Base-by-base conservation (phyloP, 2,888 invertebrate species). In the Mythimna loreyi region DNA sequence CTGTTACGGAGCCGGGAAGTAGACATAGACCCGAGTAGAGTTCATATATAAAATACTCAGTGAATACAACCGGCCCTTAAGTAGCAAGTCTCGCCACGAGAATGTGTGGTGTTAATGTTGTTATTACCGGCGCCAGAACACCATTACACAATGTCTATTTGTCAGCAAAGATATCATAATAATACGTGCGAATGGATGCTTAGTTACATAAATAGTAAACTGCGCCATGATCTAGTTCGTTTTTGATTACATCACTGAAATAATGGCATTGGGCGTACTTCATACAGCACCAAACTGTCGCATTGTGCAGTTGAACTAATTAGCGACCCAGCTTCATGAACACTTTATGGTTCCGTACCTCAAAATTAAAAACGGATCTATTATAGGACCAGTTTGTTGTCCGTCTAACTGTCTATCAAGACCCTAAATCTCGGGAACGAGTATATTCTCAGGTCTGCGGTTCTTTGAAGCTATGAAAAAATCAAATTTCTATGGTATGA, bases 111-210 rank as follows among this genome's bases (percentile, higher is more conserved):
- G 30, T 50, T 30, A 13, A 11, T 47, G 30, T 5, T 58, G 30
- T 50, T 30, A 13, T 49, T 45, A 72, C 50, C 28, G 56, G 45
- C 33, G 59, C 50, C 43, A 43, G n/a, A 25, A 36, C 8, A 58
- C 21, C 11, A 45, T 57, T 58, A 72, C 16, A 40, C 21, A 58
- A 49, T 40, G 6, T 43, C 73, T 56, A 73, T 63, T 49, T 60
- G 52, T 28, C 50, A 40, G 28, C 25, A 36, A 58, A 71, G 43
- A 36, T 63, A 60, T 58, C 58, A 73, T 36, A 65, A 74, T 60
- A 75, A 53, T 68, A 79, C 76, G 80, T 76, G 80, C 53, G 9
- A 50, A 61, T 65, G 43, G 63, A 40, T 67, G 56, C 45, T 70
- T 76, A 50, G 33, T 61, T 56, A 45, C 71, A 67, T 76, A 67